A percentile compares a stretch with the other conserved stretches of the same genome.
Conservation (phyloP, 2,797 vertebrate species). For the Acomys russatus region DNA sequence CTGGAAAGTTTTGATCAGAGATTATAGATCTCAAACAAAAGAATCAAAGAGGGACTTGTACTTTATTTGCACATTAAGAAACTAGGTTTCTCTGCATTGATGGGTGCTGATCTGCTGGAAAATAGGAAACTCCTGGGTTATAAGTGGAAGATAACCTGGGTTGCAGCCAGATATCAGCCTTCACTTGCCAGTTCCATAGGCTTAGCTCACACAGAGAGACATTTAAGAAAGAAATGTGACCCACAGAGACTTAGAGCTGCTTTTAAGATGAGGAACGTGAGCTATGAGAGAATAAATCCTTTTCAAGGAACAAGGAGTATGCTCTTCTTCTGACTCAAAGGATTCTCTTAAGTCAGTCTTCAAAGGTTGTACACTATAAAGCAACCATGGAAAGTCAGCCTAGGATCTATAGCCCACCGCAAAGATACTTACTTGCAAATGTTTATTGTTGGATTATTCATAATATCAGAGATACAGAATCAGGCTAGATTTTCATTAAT, state of each 20-base stretch:
- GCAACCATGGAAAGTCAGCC: neutral
- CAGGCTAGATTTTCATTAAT: neutral
- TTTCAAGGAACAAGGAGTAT: neutral
- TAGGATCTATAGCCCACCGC: neutral
- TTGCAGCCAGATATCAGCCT: neutral
- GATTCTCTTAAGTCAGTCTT: neutral
- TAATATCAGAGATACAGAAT: neutral
- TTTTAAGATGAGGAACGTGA: neutral
- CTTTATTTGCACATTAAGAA: conserved; percentile 28
- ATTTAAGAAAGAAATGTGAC: neutral
- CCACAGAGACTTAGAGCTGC: neutral
- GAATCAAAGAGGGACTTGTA: neutral
- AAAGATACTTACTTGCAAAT: neutral
- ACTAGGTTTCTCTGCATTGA: neutral
- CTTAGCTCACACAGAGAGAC: neutral
- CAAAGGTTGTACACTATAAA: neutral
- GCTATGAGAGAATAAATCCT: neutral
- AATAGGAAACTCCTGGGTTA: neutral
- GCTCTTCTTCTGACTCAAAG: neutral
- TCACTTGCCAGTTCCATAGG: neutral
- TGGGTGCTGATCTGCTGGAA: neutral
- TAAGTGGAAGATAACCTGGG: neutral
- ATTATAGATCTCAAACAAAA: conserved; percentile 47
- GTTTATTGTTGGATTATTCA: neutral
- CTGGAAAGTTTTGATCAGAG: conserved; percentile 60